Base-by-base conservation (phyloP, 2,797 vertebrate genomes). In the Eulemur albifrons region DNA sequence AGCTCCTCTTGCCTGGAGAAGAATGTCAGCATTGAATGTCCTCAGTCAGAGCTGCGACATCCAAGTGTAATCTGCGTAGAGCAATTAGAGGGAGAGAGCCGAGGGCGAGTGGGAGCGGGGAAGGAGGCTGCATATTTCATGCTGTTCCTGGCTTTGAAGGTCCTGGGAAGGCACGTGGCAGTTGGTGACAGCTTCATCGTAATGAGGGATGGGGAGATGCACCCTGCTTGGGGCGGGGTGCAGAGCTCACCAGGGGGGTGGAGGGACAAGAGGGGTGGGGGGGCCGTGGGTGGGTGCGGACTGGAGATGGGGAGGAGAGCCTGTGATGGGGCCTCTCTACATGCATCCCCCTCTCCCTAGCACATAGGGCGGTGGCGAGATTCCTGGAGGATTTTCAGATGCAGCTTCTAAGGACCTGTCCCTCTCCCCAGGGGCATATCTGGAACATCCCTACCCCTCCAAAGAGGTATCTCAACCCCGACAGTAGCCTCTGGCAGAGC, bases 91-190 rank as follows among this genome's bases (percentile, higher is more conserved):
- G 90, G 96, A 97, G 94, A 97, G 96, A 95, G 96, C 35, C 9
- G 73, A 61, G 21, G 92, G 86, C 61, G 92, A 95, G 97, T 90
- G 82, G 95, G 90, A 97, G 93, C 96, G 90, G 85, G 97, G 97
- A 97, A 97, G 61, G 43, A 13, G 70, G 65, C 48, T 98, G 98
- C 97, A 97, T 98, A 97, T 98, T 98, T 98, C 96, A 98, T 97
- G 50, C 96, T 91, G 30, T 90, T 88, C 61, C 50, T 59, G 43
- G 85, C 97, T 98, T 98, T 98, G 97, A 97, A 98, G 97, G 95
- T 97, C 98, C 97, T 59, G 75, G 90, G 93, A 81, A 77, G 96
- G 96, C 96, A 83, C 1, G 75, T 70, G 92, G 83, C 92, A 92
- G 93, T 84, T 82, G 20, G 96, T 98, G 98, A 98, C 97, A 98